Percentiles rank a stretch among this genome's conserved stretches.
Conservation (phyloP, 92 coral and sea anemone genomes). For the Pocillopora meandrina region DNA sequence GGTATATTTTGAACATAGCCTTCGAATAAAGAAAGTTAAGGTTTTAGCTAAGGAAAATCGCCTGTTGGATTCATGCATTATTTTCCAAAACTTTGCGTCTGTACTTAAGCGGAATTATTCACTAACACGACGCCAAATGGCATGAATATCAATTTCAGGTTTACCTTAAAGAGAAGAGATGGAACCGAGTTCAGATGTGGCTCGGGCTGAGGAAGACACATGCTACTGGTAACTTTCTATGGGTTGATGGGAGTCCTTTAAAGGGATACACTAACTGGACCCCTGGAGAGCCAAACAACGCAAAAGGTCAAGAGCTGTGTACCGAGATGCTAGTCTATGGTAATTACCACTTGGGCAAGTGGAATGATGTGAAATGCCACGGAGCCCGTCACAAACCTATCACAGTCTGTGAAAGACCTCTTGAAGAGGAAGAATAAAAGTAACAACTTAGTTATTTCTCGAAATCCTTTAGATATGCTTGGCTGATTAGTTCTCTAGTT, state of each 20-base stretch:
- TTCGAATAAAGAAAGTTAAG: no score
- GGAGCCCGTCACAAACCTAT: not conserved
- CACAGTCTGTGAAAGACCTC: slow-evolving; percentile 2
- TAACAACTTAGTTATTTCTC: no score
- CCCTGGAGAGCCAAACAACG: slow-evolving; percentile 22
- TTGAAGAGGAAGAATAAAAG: not conserved
- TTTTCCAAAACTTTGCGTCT: no score
- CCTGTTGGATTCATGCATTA: no score
- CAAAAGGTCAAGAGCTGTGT: not conserved
- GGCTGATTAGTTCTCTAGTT: no score
- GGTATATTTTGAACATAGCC: no score
- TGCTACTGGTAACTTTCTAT: not conserved
- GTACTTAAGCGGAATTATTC: no score
- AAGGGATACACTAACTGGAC: slow-evolving; percentile 17
- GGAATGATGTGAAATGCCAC: slow-evolving; percentile 26
- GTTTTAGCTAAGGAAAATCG: no score
- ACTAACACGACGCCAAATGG: not conserved
- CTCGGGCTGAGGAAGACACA: not conserved
- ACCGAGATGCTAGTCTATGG: slow-evolving; percentile 9
- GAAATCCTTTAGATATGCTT: no score
- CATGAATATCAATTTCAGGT: not conserved
- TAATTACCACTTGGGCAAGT: not conserved
- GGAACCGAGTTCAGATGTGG: slow-evolving; percentile 8
- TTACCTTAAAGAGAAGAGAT: not conserved
- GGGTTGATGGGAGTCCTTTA: slow-evolving; percentile 30